These are phyloP conservation scores for Pseudois nayaur DNA, from an alignment of 2,113 vertebrate genomes.

Conservation along the genomic window DNA sequence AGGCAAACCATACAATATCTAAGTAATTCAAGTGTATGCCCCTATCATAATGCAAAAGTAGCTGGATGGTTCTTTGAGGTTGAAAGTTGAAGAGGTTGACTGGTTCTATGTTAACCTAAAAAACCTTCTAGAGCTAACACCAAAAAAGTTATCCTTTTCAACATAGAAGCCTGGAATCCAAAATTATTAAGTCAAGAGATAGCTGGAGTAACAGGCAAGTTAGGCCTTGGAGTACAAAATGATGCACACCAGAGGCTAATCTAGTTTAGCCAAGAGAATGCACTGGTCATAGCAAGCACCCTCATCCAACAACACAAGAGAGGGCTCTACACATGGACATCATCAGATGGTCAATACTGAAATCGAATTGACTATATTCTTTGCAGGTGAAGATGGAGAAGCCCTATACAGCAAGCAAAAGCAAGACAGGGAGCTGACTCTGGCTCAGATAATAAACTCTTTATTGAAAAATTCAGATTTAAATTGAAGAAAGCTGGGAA, in stretches of 20 bases:
- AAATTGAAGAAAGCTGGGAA: background rate
- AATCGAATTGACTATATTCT: background rate
- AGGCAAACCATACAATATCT: too few species aligned
- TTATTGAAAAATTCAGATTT: background rate
- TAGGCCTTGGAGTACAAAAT: background rate
- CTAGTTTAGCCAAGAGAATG: background rate
- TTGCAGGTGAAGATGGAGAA: background rate
- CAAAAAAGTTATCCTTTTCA: background rate
- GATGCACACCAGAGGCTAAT: background rate
- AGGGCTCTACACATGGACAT: background rate
- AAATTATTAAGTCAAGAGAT: background rate
- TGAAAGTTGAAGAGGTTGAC: background rate
- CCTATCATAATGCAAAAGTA: too few species aligned
- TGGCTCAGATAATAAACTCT: background rate
- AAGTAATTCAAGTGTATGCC: too few species aligned
- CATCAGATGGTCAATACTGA: background rate
- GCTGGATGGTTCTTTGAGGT: too few species aligned
- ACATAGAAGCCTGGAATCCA: background rate
- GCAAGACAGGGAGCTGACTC: background rate
- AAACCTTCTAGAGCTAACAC: background rate
- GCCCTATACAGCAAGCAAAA: background rate
- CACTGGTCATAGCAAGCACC: background rate
- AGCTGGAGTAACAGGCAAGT: background rate
- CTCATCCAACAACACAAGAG: background rate
- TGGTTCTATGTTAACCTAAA: background rate